phyloP scores from a whole-genome alignment of 1,140 invertebrate genomes.

The Streblospio benedicti region DNA sequence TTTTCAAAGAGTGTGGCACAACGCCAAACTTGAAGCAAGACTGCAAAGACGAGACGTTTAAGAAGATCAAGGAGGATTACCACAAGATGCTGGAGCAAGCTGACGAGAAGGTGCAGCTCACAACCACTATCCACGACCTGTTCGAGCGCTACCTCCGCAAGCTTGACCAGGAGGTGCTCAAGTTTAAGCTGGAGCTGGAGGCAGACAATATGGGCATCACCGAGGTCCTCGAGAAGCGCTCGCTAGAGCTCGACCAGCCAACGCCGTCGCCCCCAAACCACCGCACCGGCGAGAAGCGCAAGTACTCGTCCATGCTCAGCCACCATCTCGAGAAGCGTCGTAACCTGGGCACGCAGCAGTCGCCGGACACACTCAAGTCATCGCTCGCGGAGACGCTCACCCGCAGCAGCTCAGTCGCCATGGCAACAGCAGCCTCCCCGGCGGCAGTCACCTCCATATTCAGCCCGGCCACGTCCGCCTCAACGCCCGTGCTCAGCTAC shows the following conservation, averaged over 20 bases:
- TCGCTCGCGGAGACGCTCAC: too few species aligned
- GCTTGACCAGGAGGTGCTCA: constrained; percentile 83
- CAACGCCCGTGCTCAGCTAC: constrained; percentile 51
- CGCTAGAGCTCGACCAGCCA: too few species aligned
- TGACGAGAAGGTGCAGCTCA: constrained; percentile 75
- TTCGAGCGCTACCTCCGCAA: constrained; percentile 83
- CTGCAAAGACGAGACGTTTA: constrained; percentile 74
- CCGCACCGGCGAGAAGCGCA: too few species aligned
- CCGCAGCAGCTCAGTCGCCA: too few species aligned
- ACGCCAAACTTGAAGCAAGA: constrained; percentile 66
- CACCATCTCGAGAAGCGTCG: too few species aligned
- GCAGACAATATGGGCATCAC: constrained; percentile 97
- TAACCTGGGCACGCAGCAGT: too few species aligned
- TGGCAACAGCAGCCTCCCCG: constrained; percentile 29
- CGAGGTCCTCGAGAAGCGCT: constrained; percentile 83
- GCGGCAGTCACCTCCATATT: constrained; percentile 39
- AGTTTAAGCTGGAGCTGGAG: constrained; percentile 97
- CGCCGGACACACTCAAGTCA: too few species aligned
- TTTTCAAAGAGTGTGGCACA: constrained; percentile 65
- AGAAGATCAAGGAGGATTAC: constrained; percentile 79
- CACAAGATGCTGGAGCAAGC: constrained; percentile 87
- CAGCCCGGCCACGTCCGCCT: constrained; percentile 22
- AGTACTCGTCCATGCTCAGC: too few species aligned
- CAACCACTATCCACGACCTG: too few species aligned
- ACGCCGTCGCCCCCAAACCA: too few species aligned